Base-by-base conservation (phyloP, 1,140 invertebrate species). In the Musca vetustissima region DNA sequence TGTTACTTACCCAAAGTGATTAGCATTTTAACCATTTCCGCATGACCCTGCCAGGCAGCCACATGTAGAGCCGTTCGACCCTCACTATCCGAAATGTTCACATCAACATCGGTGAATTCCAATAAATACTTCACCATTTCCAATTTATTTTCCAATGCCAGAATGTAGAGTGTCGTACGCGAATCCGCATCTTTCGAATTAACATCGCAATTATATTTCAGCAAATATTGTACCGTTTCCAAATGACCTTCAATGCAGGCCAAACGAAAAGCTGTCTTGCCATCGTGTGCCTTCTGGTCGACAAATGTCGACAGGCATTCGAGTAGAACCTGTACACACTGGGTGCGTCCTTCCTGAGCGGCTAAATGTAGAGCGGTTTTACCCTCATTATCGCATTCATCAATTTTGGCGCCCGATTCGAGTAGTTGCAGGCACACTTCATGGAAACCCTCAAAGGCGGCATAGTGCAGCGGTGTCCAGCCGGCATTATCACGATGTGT, bases 331-430 rank as follows among this genome's bases (percentile, higher is more conserved):
- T 83, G 81, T 0, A 83, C 75, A 47, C 81, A 83, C 6, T 77
- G 72, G 0, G 80, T 69, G 0, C 81, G 93, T 15, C 95, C 94
- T 83, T 96, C 95, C 81, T 97, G 88, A 0, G 94, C 92, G 0
- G 96, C 95, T 17, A 98, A 85, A 80, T 96, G 90, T 13, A 98
- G 83, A 1, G 96, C 90, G 0, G 93, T 93, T 83, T 96, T 95
- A 2, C 95, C 96, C 76, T 98, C 96, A 83, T 97, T 97, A 81
- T 98, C 96, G 7, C 91, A 89, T 77, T 96, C 94, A 75, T 95
- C 93, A 2, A 96, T 89, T 78, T 94, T 90, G 0, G 95, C 95
- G 1, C 95, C 95, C n/a, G 93, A 93, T 76, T 97, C 94, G 0
- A 97, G 80, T 19, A 98, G 83, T 11, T 92, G 90, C 71, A 94